Percentiles rank a stretch among this genome's conserved stretches.
Evolutionary conservation across 2,113 vertebrate species (phyloP).

Genomic region (Athene noctua): DNA sequence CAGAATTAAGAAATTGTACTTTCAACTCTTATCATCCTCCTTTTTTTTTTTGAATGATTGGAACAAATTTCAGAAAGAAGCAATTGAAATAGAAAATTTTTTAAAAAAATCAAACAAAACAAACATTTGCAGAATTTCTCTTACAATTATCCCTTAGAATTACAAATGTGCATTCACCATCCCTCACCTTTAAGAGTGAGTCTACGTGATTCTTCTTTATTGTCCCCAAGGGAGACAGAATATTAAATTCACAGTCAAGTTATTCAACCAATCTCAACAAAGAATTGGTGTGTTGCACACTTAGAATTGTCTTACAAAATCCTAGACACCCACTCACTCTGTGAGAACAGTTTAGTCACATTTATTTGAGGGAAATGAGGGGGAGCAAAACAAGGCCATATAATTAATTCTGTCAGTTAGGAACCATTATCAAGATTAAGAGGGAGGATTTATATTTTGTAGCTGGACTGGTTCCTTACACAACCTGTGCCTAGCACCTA

Average conservation of each 20-base stretch:
- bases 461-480: constrained; percentile 10
- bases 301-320: neutral
- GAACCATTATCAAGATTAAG: constrained; percentile 37
- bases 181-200: neutral
- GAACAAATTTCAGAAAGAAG: neutral
- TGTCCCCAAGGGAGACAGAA: neutral
- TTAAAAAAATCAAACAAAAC: neutral
- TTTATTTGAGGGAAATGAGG: constrained; percentile 29
- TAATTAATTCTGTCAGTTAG: neutral
- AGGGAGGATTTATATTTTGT: constrained; percentile 2
- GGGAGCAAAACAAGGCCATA: neutral
- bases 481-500: neutral
- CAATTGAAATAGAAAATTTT: neutral
- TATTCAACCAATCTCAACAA: neutral
- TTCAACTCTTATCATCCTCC: neutral
- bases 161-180: neutral
- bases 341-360: neutral
- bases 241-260: neutral
- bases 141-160: neutral
- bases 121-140: neutral
- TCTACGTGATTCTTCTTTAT: neutral
- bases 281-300: neutral
- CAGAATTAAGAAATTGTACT: neutral
- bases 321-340: neutral
- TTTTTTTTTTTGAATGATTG: neutral